Conservation (phyloP, 2,888 invertebrate genomes). For the Diadegma fenestrale region DNA sequence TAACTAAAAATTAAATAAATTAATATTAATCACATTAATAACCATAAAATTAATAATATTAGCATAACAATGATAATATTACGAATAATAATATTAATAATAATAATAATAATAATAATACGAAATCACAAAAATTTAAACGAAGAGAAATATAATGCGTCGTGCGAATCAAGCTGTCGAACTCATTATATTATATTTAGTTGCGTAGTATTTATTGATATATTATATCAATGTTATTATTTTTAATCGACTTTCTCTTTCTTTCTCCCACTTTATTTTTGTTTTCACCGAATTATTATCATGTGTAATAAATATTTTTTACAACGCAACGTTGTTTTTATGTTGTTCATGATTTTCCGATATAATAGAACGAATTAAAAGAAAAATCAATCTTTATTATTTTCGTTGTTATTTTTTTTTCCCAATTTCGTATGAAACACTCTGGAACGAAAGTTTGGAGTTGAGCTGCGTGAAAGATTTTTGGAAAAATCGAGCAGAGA, state of each 20-base stretch:
- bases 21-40: constrained; percentile 42
- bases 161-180: constrained; percentile 72
- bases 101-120: constrained; percentile 51
- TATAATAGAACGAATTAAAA: constrained; percentile 46
- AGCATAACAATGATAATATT: constrained; percentile 27
- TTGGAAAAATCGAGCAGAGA: constrained; percentile 18
- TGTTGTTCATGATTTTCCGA: constrained; percentile 57
- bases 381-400: constrained; percentile 31
- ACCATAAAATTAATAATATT: constrained; percentile 46
- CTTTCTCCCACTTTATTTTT: constrained; percentile 65
- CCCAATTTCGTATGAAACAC: constrained; percentile 39
- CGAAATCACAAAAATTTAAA: constrained; percentile 52
- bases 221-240: constrained; percentile 74
- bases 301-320: constrained; percentile 81
- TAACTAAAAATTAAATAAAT: constrained; percentile 49
- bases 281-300: constrained; percentile 75
- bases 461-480: constrained; percentile 15
- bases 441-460: constrained; percentile 25
- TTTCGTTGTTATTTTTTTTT: constrained; percentile 41
- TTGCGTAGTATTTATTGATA: constrained; percentile 83
- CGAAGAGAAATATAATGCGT: constrained; percentile 67
- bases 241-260: constrained; percentile 67
- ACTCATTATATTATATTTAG: constrained; percentile 78
- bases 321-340: constrained; percentile 75
- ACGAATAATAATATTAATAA: constrained; percentile 41